Evolutionary conservation across 2,113 vertebrate genomes (phyloP), one percentile per base, ranked within the genome.

Genomic region (Cyrtonyx montezumae): DNA sequence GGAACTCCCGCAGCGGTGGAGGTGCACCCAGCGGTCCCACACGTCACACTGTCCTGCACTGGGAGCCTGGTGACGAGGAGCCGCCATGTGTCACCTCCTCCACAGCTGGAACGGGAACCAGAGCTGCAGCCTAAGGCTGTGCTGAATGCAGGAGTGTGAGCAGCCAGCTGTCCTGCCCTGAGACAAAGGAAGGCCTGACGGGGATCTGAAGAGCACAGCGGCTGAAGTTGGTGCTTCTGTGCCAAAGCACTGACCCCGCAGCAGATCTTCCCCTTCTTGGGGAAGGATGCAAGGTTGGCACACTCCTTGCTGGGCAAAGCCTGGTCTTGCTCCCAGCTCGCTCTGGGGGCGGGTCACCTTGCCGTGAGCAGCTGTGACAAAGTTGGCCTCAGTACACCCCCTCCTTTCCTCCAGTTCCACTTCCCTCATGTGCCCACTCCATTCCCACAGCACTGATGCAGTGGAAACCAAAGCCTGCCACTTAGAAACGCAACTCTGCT

Each of bases 311-410:
- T 2, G 0, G 42, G 71, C 43, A 61, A 28, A 67, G 34, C 70
- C 67, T 82, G 62, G 48, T 45, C 23, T 17, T 0, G 0, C 55
- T 81, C 20, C 26, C 37, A 34, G 20, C 8, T 15, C 0, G 1
- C 11, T 13, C 36, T 18, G 1, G 40, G 26, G 45, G 58, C 62
- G 18, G 76, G 61, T 48, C 63, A 81, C 53, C 26, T 40, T 4
- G 5, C 46, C 51, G 37, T 11, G 37, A 49, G 63, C 82, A 56
- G 79, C 51, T 43, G 36, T 6, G 18, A 59, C 61, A 66, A 87
- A 49, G 63, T 40, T 76, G 63, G 4, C 17, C 20, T 36, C 70
- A 26, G 16, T 28, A 30, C 40, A 61, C 18, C 28, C 15, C 32
- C 36, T 55, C 45, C n/a, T 42, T 45, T 37, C 34, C 73, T 70